These are phyloP conservation scores for Pseudococcus jackbeardsleyi DNA, from an alignment of 2,888 invertebrate genomes.

Conservation along the genomic window DNA sequence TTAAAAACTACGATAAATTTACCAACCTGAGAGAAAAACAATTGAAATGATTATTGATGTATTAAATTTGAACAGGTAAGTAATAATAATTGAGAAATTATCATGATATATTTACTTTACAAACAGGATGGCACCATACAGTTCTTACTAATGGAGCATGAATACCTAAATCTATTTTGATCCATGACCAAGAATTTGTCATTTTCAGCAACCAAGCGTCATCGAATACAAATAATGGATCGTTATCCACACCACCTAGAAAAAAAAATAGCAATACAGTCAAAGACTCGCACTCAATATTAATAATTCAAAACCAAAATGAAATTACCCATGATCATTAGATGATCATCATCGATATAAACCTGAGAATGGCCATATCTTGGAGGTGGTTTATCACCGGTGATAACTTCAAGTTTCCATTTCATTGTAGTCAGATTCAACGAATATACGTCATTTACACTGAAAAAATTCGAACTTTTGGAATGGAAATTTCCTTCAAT, in stretches of 20 bases:
- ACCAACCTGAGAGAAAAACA: slow-evolving; percentile 49
- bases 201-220: slow-evolving; percentile 93
- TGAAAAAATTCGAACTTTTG: slow-evolving; percentile 66
- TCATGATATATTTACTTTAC: slow-evolving; percentile 74
- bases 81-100: not conserved
- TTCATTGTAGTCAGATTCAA: slow-evolving; percentile 81
- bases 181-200: slow-evolving; percentile 82
- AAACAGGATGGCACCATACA: slow-evolving; percentile 95
- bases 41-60: not conserved
- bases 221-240: slow-evolving; percentile 86
- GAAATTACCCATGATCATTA: slow-evolving; percentile 78
- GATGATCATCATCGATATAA: slow-evolving; percentile 80
- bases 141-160: slow-evolving; percentile 86
- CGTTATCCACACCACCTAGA: slow-evolving; percentile 88
- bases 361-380: slow-evolving; percentile 96
- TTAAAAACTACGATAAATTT: slow-evolving; percentile 60
- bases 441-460: slow-evolving; percentile 90
- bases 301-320: not conserved
- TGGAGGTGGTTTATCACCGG: slow-evolving; percentile 80
- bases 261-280: not conserved
- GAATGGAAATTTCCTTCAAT: not conserved
- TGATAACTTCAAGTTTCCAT: slow-evolving; percentile 84
- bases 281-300: not conserved
- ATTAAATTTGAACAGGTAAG: not conserved
- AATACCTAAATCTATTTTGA: slow-evolving; percentile 81